These are phyloP conservation scores for Euura lappo DNA, from an alignment of 1,140 invertebrate species.

Conservation along the genomic window DNA sequence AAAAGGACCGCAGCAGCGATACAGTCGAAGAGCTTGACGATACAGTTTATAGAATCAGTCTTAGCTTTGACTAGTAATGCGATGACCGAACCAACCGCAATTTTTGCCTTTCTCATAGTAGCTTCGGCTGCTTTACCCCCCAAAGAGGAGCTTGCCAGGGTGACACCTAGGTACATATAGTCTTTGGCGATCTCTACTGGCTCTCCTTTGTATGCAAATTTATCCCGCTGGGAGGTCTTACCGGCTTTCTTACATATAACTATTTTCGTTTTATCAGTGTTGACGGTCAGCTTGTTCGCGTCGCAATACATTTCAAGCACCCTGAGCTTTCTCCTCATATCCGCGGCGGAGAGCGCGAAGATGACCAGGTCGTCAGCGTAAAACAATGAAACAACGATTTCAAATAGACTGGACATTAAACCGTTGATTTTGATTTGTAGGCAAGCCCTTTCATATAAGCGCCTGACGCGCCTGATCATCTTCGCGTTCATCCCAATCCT, in stretches of 20 bases:
- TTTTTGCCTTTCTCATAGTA: constrained; percentile 13
- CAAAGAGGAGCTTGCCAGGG: constrained; percentile 13
- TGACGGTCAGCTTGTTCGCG: constrained; percentile 19
- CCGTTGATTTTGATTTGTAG: too few species aligned
- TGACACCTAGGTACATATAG: constrained; percentile 25
- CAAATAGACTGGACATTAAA: too few species aligned
- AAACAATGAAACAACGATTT: too few species aligned
- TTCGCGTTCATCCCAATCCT: too few species aligned
- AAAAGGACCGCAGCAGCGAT: too few species aligned
- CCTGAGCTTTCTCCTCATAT: constrained; percentile 20
- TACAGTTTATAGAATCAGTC: background rate
- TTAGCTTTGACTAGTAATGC: constrained; percentile 8
- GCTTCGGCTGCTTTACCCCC: constrained; percentile 8
- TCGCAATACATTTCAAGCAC: constrained; percentile 18
- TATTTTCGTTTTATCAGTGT: constrained; percentile 30
- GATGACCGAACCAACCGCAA: constrained; percentile 12
- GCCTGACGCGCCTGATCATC: too few species aligned
- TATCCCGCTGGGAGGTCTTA: background rate
- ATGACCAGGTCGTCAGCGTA: too few species aligned
- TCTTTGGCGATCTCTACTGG: constrained; percentile 20
- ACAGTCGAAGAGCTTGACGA: too few species aligned
- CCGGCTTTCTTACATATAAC: constrained; percentile 26
- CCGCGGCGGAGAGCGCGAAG: constrained; percentile 15
- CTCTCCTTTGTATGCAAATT: constrained; percentile 17
- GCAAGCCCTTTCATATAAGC: too few species aligned